Evolutionary conservation across 2,797 vertebrate genomes (phyloP), one percentile per base, ranked within the genome.

Genomic region (Melanotaenia trifasciata): DNA sequence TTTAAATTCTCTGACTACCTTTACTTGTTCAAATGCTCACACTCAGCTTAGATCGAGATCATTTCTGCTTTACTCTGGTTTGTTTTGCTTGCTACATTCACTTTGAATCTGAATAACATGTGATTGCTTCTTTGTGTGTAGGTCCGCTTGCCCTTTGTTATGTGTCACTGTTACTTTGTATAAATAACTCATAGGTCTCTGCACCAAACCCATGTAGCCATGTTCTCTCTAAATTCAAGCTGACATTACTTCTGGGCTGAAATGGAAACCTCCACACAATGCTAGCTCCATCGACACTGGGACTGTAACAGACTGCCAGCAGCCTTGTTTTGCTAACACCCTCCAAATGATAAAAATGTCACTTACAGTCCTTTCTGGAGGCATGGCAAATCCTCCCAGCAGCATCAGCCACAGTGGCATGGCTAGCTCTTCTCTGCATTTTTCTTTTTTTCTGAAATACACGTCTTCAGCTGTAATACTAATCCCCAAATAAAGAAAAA

Each of bases 401-500:
- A 79, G 79, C 83, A 78, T 84, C 84, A 81, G 73, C 76, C 64
- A 76, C 72, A 16, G 71, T 80, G 75, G 74, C 81, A 76, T 64
- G 70, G 69, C 74, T 83, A 83, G 75, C 81, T 78, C 76, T 84
- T 81, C 74, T 78, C 67, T 78, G 68, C 79, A 30, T 30, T 30
- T 30, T 30, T 76, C 59, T 59, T 71, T 64, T 78, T 73, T 64
- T 45, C 38, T 24, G 76, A 84, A 81, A 74, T 81, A 84, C 65
- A 78, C 38, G 2, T 82, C 80, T 82, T 86, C 72, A 81, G 81
- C 83, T 87, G 79, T 88, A 86, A 88, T 74, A 70, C 68, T 90
- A 91, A 91, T 93, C 87, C 79, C 75, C 54, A 32, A 61, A 47
- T 53, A 24, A 84, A 50, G 59, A 30, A 35, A 64, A 78, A 83